Evolutionary conservation across 1,140 invertebrate species (phyloP).

Genomic region (Conus ventricosus): DNA sequence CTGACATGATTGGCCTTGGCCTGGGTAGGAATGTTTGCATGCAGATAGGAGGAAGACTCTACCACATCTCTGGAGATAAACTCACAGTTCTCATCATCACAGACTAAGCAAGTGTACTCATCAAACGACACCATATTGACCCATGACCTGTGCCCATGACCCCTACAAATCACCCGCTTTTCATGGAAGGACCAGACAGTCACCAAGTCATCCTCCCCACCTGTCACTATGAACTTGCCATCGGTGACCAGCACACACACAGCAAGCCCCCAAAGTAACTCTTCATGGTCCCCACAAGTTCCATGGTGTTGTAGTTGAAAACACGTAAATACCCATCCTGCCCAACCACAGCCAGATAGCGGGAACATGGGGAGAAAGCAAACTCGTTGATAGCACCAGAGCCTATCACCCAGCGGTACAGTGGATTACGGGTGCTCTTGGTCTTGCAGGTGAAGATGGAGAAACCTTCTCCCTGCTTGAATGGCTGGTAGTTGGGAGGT

Average conservation of each 20-base stretch:
- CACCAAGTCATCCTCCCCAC: constrained; percentile 98
- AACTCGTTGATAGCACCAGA: constrained; percentile 95
- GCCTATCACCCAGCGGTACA: constrained; percentile 83
- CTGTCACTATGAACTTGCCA: constrained; percentile 94
- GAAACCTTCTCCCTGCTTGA: constrained; percentile 96
- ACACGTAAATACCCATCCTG: constrained; percentile 98
- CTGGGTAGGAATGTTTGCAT: constrained; percentile 53
- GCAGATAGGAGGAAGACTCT: constrained; percentile 47
- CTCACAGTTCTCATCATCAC: constrained; percentile 62
- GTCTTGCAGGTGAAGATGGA: constrained; percentile 96
- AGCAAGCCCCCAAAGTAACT: constrained; percentile 95
- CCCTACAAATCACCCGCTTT: constrained; percentile 93
- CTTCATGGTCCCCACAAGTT: constrained; percentile 87
- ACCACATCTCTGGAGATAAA: constrained; percentile 46
- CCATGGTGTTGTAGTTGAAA: constrained; percentile 98
- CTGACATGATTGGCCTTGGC: constrained; percentile 30
- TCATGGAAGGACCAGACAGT: constrained; percentile 98
- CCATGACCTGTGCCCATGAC: constrained; percentile 96
- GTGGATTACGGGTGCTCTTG: constrained; percentile 95
- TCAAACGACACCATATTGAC: constrained; percentile 97
- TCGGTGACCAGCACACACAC: constrained; percentile 98
- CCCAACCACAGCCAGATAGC: constrained; percentile 86
- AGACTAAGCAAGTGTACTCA: constrained; percentile 84
- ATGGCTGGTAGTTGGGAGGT: constrained; percentile 91
- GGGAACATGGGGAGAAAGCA: constrained; percentile 95